These are phyloP conservation scores for Thripadectes ignobilis DNA, from an alignment of 2,797 vertebrate genomes.

Conservation along the genomic window DNA sequence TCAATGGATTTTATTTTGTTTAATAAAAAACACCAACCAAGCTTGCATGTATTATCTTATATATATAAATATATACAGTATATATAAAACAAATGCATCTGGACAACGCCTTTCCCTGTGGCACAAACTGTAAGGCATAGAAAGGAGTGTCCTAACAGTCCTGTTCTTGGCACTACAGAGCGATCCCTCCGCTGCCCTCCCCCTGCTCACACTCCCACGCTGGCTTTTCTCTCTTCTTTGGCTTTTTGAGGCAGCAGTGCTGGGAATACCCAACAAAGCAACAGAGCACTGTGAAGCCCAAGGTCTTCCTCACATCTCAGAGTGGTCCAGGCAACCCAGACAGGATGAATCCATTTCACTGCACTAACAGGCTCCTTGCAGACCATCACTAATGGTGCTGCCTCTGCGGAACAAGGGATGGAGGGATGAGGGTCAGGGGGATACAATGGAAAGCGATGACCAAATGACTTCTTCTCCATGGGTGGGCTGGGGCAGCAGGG, in stretches of 20 bases:
- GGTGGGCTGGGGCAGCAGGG: background rate
- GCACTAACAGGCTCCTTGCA: background rate
- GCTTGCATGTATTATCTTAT: constrained; percentile 79
- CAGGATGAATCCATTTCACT: background rate
- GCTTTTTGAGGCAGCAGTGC: constrained; percentile 6
- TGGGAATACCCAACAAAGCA: background rate
- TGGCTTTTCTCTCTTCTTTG: constrained; percentile 45
- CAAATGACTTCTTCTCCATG: constrained; percentile 20
- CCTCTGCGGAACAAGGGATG: background rate
- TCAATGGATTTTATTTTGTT: constrained; percentile 67
- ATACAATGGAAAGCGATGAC: background rate
- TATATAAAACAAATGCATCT: constrained; percentile 78
- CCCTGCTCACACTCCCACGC: background rate
- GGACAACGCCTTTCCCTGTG: constrained; percentile 81
- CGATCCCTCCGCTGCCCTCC: background rate
- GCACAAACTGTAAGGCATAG: constrained; percentile 77
- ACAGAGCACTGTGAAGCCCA: background rate
- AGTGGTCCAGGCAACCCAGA: background rate
- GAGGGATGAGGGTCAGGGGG: background rate
- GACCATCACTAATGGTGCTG: background rate
- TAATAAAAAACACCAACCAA: constrained; percentile 76
- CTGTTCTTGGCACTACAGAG: constrained; percentile 56
- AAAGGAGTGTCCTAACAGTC: constrained; percentile 62
- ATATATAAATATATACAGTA: constrained; percentile 82
- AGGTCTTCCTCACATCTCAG: background rate